Evolutionary conservation across 2,113 vertebrate genomes (phyloP).

Genomic region (Bungarus multicinctus): DNA sequence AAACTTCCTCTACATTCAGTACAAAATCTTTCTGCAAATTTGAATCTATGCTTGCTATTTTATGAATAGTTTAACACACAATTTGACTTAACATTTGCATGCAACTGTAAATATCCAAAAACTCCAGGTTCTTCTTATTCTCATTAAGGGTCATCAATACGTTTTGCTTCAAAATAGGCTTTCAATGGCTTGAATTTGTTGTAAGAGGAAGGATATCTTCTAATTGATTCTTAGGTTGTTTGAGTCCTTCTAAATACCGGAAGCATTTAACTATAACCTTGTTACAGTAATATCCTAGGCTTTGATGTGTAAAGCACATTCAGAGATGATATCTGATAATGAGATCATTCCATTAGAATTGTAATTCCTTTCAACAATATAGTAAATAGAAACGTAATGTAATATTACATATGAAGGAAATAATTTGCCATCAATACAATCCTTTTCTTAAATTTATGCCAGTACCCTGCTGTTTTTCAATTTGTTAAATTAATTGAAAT

Average conservation of each 20-base stretch:
- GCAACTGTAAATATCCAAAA: background rate
- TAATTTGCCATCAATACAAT: background rate
- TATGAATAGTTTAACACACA: background rate
- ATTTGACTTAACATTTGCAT: background rate
- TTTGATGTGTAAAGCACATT: background rate
- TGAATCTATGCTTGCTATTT: background rate
- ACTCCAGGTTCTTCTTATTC: background rate
- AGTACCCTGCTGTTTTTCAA: background rate
- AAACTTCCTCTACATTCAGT: background rate
- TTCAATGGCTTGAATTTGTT: background rate
- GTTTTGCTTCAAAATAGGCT: background rate
- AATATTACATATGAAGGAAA: background rate
- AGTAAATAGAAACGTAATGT: background rate
- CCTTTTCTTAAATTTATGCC: background rate
- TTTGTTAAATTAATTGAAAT: background rate
- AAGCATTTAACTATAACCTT: background rate
- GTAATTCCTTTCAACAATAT: background rate
- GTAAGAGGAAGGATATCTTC: background rate
- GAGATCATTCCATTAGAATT: background rate
- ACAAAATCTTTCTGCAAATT: background rate
- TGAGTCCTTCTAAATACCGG: background rate
- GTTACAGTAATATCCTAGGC: background rate
- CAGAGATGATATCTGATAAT: background rate
- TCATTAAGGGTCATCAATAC: background rate
- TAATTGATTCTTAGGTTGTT: background rate